phyloP scores from a whole-genome alignment of 2,797 vertebrate species.

The Melanotaenia pygmaea region DNA sequence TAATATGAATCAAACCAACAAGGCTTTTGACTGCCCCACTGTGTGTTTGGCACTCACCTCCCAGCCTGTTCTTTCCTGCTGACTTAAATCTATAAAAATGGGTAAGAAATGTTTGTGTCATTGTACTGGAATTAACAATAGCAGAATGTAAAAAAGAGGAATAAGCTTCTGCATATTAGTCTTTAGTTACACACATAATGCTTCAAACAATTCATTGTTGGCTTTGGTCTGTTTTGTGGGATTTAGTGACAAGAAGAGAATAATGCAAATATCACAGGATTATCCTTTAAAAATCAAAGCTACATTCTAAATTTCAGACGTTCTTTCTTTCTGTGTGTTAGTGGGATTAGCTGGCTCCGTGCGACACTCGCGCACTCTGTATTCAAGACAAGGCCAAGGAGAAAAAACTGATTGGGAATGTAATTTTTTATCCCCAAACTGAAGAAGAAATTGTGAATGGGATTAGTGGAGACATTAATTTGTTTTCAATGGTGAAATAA shows the following conservation, averaged over 20 bases:
- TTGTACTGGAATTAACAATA: constrained; percentile 7
- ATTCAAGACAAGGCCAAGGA: constrained; percentile 3
- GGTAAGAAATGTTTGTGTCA: constrained; percentile 3
- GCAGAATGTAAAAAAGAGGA: not conserved
- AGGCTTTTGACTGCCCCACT: not conserved
- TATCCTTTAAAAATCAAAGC: constrained; percentile 30
- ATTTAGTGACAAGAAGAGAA: constrained; percentile 21
- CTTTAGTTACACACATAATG: not conserved
- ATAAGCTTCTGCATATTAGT: constrained; percentile 11
- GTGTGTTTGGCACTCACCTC: not conserved
- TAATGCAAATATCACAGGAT: constrained; percentile 15
- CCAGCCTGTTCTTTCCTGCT: not conserved
- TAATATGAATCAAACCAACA: not conserved
- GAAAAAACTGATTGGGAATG: not conserved
- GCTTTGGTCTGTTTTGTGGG: constrained; percentile 7
- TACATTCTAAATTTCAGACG: constrained; percentile 10
- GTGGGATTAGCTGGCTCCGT: constrained; percentile 1
- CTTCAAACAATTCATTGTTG: constrained; percentile 9
- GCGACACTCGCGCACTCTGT: constrained; percentile 5
- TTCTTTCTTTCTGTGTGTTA: not conserved
- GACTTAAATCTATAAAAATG: constrained; percentile 9
- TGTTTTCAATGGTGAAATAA: not conserved
- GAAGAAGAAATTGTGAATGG: constrained; percentile 12
- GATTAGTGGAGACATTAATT: constrained; percentile 16
- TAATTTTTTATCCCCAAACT: not conserved